These are phyloP conservation scores for Pangasianodon gigas DNA, from an alignment of 2,113 vertebrate species.

Conservation along the genomic window DNA sequence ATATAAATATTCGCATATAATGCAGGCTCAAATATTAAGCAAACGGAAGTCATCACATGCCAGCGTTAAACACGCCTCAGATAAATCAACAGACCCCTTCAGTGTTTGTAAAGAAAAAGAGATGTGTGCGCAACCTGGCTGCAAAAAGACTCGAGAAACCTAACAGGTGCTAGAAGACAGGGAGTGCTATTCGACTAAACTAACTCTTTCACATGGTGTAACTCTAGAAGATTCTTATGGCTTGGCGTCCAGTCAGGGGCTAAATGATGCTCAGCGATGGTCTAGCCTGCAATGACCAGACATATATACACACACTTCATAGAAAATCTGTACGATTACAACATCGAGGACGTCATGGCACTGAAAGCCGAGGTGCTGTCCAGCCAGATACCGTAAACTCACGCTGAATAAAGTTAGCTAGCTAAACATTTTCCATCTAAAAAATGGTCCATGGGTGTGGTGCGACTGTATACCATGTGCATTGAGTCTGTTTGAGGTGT, in stretches of 20 bases:
- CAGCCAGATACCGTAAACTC: not conserved
- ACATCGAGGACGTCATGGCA: not conserved
- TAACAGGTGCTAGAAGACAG: not conserved
- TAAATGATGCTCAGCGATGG: no score
- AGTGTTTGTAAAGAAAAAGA: no score
- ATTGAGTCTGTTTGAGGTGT: conserved; percentile 56
- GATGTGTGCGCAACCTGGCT: not conserved
- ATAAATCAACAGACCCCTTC: no score
- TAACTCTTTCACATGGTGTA: no score
- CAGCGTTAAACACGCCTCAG: not conserved
- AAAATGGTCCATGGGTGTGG: not conserved
- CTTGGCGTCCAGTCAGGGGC: no score
- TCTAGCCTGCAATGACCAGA: not conserved
- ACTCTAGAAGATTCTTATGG: no score
- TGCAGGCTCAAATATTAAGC: not conserved
- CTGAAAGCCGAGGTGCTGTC: not conserved
- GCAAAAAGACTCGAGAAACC: not conserved
- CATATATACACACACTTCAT: not conserved
- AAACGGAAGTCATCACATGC: not conserved
- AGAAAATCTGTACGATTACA: not conserved
- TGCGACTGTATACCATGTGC: conserved; percentile 57
- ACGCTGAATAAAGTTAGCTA: not conserved
- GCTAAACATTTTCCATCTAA: not conserved
- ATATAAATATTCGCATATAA: not conserved
- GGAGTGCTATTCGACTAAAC: no score